Conservation (phyloP, 2,888 invertebrate genomes). For the Calameuta idolon region DNA sequence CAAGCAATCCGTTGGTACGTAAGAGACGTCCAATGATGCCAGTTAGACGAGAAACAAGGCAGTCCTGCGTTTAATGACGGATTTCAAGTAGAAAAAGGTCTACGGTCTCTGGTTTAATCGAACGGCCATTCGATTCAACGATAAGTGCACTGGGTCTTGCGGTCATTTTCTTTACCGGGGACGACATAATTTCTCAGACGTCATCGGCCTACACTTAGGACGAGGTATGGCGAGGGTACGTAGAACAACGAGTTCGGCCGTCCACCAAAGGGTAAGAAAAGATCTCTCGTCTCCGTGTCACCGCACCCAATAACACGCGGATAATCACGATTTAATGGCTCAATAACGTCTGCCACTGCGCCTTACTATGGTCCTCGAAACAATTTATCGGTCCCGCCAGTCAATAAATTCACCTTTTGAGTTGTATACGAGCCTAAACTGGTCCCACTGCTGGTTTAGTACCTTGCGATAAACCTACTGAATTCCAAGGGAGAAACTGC, state of each 20-base stretch:
- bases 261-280: conserved; percentile 24
- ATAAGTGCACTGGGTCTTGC: background rate
- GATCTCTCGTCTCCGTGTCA: conserved; percentile 48
- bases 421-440: conserved; percentile 36
- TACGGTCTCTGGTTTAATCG: background rate
- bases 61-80: background rate
- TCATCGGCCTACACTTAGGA: background rate
- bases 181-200: background rate
- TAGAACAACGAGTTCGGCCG: background rate
- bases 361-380: conserved; percentile 48
- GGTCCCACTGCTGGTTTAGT: conserved; percentile 24
- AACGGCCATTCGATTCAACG: background rate
- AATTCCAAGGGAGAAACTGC: conserved; percentile 14
- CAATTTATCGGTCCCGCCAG: conserved; percentile 58
- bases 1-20: background rate
- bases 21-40: background rate
- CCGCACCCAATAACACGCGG: conserved; percentile 56
- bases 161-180: background rate
- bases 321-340: conserved; percentile 64
- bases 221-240: background rate
- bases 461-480: conserved; percentile 22
- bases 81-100: background rate
- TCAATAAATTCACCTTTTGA: conserved; percentile 60
- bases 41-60: background rate
- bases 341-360: conserved; percentile 56